Evolutionary conservation across 2,797 vertebrate species (phyloP), one percentile per base, ranked within the genome.

Genomic region (Dendrocincla fuliginosa): DNA sequence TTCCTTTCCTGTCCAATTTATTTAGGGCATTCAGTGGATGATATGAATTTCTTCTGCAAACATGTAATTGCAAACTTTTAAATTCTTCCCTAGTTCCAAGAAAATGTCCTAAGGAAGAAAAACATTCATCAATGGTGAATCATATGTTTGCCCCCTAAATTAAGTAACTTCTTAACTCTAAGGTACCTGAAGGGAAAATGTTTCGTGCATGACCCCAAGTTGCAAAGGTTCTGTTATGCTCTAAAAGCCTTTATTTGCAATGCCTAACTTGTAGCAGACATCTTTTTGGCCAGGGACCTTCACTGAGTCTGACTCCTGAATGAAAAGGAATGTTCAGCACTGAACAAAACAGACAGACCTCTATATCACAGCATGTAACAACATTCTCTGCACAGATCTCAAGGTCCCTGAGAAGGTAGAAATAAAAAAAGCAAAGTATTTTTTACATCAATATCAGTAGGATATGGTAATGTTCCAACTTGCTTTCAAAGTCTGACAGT

Each of bases 51-150:
- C 41, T 90, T 84, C 89, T 49, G 27, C 59, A 92, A 94, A 86
- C 47, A 88, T 14, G 23, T 67, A 94, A 95, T 76, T 90, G 74
- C 67, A 89, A 93, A 77, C 63, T 91, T 93, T 50, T 56, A 86
- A 90, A 69, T 84, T 81, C 63, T 93, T 86, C 55, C 74, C 75
- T 61, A 77, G 57, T 92, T 92, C 60, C 82, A 65, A 93, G 55
- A 30, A 87, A 71, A 92, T 71, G 50, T 93, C 81, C 65, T 71
- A 90, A 90, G 75, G 60, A 93, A 95, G 60, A 83, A 90, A 84
- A 96, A 55, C 52, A 82, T 50, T 49, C 78, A 92, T 74, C 92
- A 89, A 5, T 19, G 7, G 57, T 68, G 89, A 96, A 94, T 91
- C 3, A 3, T 55, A 69, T 5, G 27, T 69, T 83, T 93, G 32